Evolutionary conservation across 2,113 vertebrate species (phyloP), one percentile per base, ranked within the genome.

Genomic region (Ornithorhynchus anatinus): DNA sequence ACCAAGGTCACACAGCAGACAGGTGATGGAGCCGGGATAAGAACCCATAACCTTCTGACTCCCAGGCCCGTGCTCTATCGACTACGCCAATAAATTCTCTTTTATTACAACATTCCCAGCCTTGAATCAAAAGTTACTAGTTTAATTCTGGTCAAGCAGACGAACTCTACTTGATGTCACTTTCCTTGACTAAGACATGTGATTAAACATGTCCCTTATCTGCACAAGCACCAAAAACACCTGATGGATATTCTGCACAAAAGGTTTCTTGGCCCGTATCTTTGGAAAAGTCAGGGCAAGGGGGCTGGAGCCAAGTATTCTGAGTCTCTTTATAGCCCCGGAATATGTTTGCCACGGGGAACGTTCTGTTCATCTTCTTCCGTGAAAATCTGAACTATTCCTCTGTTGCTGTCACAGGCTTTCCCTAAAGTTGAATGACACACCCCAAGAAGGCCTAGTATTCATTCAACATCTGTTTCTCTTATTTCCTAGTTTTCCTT

Each of bases 381-480:
- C 8, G 5, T 43, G 12, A 37, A 69, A 48, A 73, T 76, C n/a
- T 45, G 5, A 77, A 62, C 5, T 7, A 8, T 70, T 72, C 79
- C 17, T 44, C 27, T 77, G 44, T 16, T 25, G 19, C 35, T 7
- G 8, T 16, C 31, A 44, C 8, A 31, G 33, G 6, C n/a, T 70
- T 73, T 78, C 33, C 23, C 40, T 72, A 10, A 65, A 62, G 47
- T 35, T 44, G 54, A 81, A 15, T 43, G 71, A 78, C 73, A 62
- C 56, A 39, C 10, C 8, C 79, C 38, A 0, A 2, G 77, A 53
- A 66, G 59, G 25, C 22, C 13, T 43, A 2, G 0, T 37, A 19
- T 78, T 88, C 74, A 72, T 32, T 65, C 79, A 39, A 73, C 71
- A 82, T 88, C 76, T 84, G 69, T 69, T 91, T 89, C 72, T 77